Evolutionary conservation across 2,888 invertebrate genomes (phyloP), one percentile per base, ranked within the genome.

Genomic region (Meiosimyza platycephala): DNA sequence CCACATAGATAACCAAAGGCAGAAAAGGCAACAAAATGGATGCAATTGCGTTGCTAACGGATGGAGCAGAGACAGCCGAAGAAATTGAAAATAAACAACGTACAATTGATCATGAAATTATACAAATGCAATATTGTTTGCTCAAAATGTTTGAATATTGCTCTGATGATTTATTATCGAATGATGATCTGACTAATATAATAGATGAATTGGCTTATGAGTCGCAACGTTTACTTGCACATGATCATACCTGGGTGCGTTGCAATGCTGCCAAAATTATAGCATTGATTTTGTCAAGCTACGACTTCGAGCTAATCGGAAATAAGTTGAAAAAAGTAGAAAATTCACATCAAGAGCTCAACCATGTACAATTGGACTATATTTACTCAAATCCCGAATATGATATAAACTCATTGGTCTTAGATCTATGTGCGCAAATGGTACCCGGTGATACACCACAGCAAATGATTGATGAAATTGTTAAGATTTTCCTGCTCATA

Each of bases 161-260:
- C 84, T 88, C 91, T 1, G 83, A 86, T 0, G 89, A 91, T 79
- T 82, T 94, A 72, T 89, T 89, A 15, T 22, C 18, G 5, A 73
- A 79, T 40, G 85, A 87, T 6, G 80, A 80, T 9, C 76, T 83
- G 3, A 78, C 77, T 5, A 73, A 76, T 1, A 76, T 77, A 0
- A 87, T 90, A 4, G 90, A 93, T 74, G 90, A 90, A 74, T 86
- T 93, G 79, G 89, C 90, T 68, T 91, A 91, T 82, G 90, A 92
- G 81, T 90, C 92, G 79, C 93, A 95, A 85, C 89, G 89, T 18
- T 89, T 95, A 59, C 84, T 97, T 16, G 92, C 90, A 0, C 93
- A 97, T 85, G 93, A 95, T 15, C 97, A 97, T 83, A 90, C 92
- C 50, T 96, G 96, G 96, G 95, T 97, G 0, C 90, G 96, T 71